Evolutionary conservation across 2,113 vertebrate species (phyloP).

Genomic region (Thomomys bottae): DNA sequence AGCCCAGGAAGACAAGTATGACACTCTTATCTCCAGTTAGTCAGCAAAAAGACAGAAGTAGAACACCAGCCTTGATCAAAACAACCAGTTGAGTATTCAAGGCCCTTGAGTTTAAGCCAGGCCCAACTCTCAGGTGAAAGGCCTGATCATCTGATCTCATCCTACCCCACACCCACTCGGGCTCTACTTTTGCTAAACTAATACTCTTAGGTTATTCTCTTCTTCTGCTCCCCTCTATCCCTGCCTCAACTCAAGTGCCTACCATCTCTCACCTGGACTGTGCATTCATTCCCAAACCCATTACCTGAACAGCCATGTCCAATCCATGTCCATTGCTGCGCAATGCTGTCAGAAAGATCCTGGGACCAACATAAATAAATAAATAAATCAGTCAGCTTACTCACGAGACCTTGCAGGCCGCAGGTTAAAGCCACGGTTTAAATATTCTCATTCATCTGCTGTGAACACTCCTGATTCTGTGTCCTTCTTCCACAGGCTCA

Average conservation of each 20-base stretch:
- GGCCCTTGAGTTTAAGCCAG: not conserved
- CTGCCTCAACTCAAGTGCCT: not conserved
- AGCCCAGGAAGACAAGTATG: too few relatives aligned
- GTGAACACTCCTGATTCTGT: constrained; percentile 39
- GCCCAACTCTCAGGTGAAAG: not conserved
- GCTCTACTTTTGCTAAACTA: not conserved
- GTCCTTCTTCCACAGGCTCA: constrained; percentile 86
- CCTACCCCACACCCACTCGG: not conserved
- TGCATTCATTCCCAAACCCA: too few relatives aligned
- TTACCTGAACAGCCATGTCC: not conserved
- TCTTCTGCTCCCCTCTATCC: not conserved
- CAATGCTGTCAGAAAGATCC: not conserved
- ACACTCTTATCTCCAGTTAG: too few relatives aligned
- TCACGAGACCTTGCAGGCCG: not conserved
- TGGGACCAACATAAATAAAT: too few relatives aligned
- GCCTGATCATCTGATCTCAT: not conserved
- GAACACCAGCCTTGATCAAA: not conserved
- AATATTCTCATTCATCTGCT: accelerated
- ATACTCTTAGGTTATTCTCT: not conserved
- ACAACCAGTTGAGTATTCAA: not conserved
- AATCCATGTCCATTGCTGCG: not conserved
- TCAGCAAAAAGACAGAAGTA: too few relatives aligned
- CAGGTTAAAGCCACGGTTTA: not conserved
- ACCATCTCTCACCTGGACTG: not conserved
- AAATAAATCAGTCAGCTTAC: not conserved